Conservation (phyloP, 2,797 vertebrate genomes). For the Cygnus olor region DNA sequence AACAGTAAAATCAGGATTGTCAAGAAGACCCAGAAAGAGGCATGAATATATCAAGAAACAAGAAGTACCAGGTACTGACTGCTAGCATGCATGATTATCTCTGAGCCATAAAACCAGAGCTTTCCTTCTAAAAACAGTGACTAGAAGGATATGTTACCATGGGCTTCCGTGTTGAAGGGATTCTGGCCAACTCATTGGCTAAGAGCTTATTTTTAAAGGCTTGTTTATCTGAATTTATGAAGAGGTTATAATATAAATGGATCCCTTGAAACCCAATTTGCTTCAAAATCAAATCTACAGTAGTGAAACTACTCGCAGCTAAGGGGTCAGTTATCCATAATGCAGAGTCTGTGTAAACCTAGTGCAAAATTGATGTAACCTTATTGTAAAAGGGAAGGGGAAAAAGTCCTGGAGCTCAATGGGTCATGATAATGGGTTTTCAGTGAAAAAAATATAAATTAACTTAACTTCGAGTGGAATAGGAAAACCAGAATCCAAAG, state of each 20-base stretch:
- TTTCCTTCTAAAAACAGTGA: neutral
- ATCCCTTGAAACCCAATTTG: conserved; percentile 18
- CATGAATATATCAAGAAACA: rapidly evolving
- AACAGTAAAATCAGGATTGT: neutral
- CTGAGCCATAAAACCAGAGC: neutral
- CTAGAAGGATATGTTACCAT: neutral
- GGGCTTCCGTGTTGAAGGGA: neutral
- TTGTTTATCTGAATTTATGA: conserved; percentile 21
- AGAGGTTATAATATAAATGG: neutral
- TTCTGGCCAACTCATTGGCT: neutral
- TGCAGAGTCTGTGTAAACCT: neutral
- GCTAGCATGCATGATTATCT: neutral
- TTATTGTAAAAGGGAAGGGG: neutral
- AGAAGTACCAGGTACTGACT: neutral
- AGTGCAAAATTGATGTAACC: neutral
- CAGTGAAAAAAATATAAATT: neutral
- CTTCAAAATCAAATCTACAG: neutral
- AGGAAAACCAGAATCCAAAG: conserved; percentile 15
- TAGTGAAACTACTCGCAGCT: neutral
- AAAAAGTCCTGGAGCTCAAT: neutral
- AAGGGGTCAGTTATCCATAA: neutral
- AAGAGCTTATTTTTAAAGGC: neutral
- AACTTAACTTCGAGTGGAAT: neutral
- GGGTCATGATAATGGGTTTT: neutral
- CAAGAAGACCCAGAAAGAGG: neutral